phyloP scores from a whole-genome alignment of 2,113 vertebrate species.

The Seriola quinqueradiata region DNA sequence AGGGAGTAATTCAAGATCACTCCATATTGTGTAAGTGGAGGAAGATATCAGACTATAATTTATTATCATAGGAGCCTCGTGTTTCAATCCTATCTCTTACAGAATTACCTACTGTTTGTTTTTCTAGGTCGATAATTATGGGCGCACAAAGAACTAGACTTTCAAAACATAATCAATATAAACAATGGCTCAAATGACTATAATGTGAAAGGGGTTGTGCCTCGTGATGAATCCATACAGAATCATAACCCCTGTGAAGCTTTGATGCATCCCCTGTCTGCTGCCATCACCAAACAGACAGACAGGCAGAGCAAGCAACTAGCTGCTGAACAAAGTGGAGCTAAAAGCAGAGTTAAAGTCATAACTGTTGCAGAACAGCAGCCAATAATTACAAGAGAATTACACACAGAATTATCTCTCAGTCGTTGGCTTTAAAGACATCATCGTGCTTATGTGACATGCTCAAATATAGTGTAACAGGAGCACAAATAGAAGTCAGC shows the following conservation, averaged over 20 bases:
- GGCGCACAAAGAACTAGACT: no score
- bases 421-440: no score
- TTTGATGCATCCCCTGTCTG: no score
- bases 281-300: no score
- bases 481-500: neutral
- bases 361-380: no score
- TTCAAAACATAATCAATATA: neutral
- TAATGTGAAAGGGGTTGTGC: neutral
- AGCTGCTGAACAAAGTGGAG: no score
- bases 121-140: neutral
- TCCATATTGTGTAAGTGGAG: neutral
- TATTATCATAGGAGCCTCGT: neutral
- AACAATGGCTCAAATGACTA: neutral
- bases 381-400: no score
- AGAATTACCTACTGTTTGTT: neutral
- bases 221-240: no score
- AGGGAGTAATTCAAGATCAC: conserved; percentile 2
- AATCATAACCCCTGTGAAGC: neutral
- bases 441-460: no score
- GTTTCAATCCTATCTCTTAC: neutral
- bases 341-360: no score
- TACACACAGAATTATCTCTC: neutral
- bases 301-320: no score
- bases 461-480: neutral
- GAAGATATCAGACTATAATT: neutral